Conservation (phyloP, 2,888 invertebrate genomes). For the Oeneis ivallda region DNA sequence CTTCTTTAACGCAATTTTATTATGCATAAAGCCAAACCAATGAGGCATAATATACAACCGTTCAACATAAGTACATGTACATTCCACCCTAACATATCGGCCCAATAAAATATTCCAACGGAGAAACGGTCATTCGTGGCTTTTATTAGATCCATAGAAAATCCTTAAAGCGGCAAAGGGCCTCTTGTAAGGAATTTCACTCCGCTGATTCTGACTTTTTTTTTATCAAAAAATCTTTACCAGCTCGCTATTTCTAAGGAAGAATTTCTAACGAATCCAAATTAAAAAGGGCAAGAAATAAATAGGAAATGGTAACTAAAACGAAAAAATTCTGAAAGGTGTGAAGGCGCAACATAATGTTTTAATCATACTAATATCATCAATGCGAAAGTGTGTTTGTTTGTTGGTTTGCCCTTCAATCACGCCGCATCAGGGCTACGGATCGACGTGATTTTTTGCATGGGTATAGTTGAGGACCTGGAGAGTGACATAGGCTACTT, state of each 20-base stretch:
- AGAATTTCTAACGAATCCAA: neutral
- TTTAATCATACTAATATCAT: too few relatives aligned
- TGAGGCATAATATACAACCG: slow-evolving; percentile 1
- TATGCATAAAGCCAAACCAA: neutral
- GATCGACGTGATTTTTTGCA: too few relatives aligned
- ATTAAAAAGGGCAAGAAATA: neutral
- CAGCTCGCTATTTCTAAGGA: neutral
- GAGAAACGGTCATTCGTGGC: slow-evolving; percentile 12
- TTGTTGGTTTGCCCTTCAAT: too few relatives aligned
- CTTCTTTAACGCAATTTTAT: too few relatives aligned
- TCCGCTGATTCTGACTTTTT: neutral
- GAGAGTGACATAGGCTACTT: too few relatives aligned
- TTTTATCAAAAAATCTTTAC: slow-evolving; percentile 3
- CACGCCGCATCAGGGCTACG: too few relatives aligned
- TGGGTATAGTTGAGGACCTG: too few relatives aligned
- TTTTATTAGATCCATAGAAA: slow-evolving; percentile 27
- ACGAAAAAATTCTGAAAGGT: too few relatives aligned
- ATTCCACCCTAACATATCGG: slow-evolving; percentile 14
- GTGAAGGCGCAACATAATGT: too few relatives aligned
- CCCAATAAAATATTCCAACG: slow-evolving; percentile 26
- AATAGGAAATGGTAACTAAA: too few relatives aligned
- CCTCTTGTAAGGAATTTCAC: slow-evolving; percentile 32
- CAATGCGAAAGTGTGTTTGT: too few relatives aligned
- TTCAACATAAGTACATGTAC: slow-evolving; percentile 9
- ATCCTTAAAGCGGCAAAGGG: slow-evolving; percentile 30